These are phyloP conservation scores for Drosophila guanche DNA, from an alignment of 1,140 invertebrate genomes.

Conservation along the genomic window DNA sequence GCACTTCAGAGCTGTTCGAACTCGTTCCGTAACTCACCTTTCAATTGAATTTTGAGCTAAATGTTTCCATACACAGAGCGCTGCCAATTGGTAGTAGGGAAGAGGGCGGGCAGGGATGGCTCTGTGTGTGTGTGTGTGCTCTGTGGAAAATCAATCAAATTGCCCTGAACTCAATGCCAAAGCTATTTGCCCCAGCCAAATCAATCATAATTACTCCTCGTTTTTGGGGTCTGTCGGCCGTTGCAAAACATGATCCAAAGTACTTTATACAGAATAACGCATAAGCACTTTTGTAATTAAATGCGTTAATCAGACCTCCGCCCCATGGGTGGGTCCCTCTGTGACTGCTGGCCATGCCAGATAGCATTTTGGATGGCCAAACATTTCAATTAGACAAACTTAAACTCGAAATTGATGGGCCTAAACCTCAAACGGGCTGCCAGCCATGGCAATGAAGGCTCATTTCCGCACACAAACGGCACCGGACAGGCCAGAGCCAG, in stretches of 20 bases:
- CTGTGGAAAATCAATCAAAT: constrained; percentile 57
- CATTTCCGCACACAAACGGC: constrained; percentile 65
- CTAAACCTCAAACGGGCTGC: constrained; percentile 35
- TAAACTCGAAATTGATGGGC: constrained; percentile 72
- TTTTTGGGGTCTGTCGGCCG: constrained; percentile 2
- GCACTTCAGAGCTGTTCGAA: constrained; percentile 4
- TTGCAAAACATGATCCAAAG: constrained; percentile 39
- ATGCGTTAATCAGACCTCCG: constrained; percentile 54
- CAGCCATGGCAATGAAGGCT: constrained; percentile 70
- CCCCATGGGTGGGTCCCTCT: neutral
- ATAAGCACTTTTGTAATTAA: constrained; percentile 81
- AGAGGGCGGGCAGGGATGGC: no score
- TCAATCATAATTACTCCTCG: constrained; percentile 72
- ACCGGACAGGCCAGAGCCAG: constrained; percentile 19
- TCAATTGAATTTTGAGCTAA: constrained; percentile 31
- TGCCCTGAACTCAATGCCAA: constrained; percentile 36
- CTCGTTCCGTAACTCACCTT: constrained; percentile 12
- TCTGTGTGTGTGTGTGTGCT: no score
- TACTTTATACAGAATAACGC: constrained; percentile 65
- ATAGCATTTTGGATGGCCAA: constrained; percentile 31
- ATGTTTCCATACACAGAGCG: constrained; percentile 9
- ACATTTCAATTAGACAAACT: constrained; percentile 82
- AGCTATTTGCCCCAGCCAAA: constrained; percentile 39
- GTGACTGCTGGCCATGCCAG: constrained; percentile 7
- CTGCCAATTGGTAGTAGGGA: neutral